phyloP scores from a whole-genome alignment of 2,113 vertebrate species.

The Dicentrarchus labrax region DNA sequence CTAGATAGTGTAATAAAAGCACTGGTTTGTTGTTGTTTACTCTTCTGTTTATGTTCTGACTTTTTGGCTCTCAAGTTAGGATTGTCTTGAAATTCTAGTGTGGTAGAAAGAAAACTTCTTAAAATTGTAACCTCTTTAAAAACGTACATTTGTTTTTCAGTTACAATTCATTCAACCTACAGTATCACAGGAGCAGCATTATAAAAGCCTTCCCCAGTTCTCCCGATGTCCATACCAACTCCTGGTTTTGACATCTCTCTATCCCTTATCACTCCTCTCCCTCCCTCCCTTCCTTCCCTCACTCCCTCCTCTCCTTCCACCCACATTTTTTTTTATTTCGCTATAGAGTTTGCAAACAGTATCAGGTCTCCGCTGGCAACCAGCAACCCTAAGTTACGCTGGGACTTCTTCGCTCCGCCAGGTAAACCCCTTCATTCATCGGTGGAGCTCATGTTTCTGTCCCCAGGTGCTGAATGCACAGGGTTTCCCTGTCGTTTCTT shows the following conservation, averaged over 20 bases:
- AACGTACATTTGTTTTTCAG: not conserved
- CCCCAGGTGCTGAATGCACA: constrained; percentile 7
- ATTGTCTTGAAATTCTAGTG: not conserved
- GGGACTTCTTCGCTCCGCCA: constrained; percentile 93
- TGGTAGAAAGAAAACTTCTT: not conserved
- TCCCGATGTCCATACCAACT: constrained; percentile 40
- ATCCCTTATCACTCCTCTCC: constrained; percentile 46
- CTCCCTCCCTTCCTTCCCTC: constrained; percentile 34
- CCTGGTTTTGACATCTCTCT: constrained; percentile 63
- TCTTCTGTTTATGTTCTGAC: not conserved
- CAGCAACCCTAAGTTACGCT: constrained; percentile 92
- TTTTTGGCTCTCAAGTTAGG: not conserved
- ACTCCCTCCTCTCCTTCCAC: constrained; percentile 41
- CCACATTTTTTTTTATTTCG: constrained; percentile 52
- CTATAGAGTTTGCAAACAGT: constrained; percentile 80
- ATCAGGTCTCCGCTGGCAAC: constrained; percentile 86
- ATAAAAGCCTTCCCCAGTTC: constrained; percentile 2
- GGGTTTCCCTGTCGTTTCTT: constrained; percentile 24
- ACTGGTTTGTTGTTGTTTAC: not conserved
- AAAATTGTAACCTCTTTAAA: not conserved
- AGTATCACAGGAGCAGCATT: constrained; percentile 16
- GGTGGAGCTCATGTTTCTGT: constrained; percentile 50
- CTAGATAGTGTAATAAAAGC: not conserved
- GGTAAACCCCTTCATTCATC: constrained; percentile 85
- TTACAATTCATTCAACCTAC: not conserved